Evolutionary conservation across 2,888 invertebrate species (phyloP), one percentile per base, ranked within the genome.

Genomic region (Oegoconia quadripuncta): DNA sequence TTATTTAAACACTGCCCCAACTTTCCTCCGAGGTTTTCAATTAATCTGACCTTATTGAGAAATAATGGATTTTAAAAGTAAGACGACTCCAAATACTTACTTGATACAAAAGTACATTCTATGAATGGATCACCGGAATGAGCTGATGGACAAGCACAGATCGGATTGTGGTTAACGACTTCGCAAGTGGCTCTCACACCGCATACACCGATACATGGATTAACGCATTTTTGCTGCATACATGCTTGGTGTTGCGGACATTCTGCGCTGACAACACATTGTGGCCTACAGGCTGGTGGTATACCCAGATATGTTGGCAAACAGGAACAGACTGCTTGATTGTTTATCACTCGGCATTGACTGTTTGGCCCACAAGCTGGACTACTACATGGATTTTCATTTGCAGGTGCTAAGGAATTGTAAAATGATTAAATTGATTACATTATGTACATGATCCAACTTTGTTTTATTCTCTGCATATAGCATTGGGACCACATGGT

Each of bases 361-460:
- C 92, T 89, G 55, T 93, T 92, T 5, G 93, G 90, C 20, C 95
- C 95, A 64, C 95, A 95, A 1, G 93, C 91, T 9, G 93, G 90
- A 8, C 92, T 91, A 48, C 88, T 89, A 59, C 95, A 95, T 5
- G 91, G 92, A 59, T 92, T 81, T 55, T 66, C 60, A 26, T 59
- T 47, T 33, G 67, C 61, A 50, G 64, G 41, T 39, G 48, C 84
- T 84, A 63, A 38, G 48, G 55, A 48, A 36, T 43, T 42, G 38
- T 34, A 22, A 13, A 27, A 27, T n/a, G 7, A 13, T 9, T 25
- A 25, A 13, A 23, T 23, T 23, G 23, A n/a, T n/a, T n/a, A n/a
- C n/a, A n/a, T n/a, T n/a, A n/a, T n/a, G 88, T 88, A 59, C 94
- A 94, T 1, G 93, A 89, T 17, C 93, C 93, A 5, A 91, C 91